Percentiles rank a stretch among this genome's conserved stretches.
Evolutionary conservation across 1,140 invertebrate species (phyloP).

Genomic region (Sycophaga agraensis): DNA sequence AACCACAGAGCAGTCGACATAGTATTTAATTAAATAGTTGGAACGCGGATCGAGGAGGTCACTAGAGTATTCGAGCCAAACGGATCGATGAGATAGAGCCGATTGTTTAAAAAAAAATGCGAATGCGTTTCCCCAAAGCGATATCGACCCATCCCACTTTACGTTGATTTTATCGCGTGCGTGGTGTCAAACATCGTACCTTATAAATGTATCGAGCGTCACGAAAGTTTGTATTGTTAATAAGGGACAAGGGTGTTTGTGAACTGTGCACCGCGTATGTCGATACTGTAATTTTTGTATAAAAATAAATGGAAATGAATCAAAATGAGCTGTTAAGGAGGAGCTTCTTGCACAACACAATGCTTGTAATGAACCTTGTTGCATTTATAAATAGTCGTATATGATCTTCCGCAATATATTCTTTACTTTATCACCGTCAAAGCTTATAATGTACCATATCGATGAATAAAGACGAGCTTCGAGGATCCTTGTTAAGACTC

Average conservation of each 20-base stretch:
- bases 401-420: not conserved
- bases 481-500: constrained; percentile 10
- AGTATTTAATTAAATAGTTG: constrained; percentile 34
- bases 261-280: not conserved
- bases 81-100: not conserved
- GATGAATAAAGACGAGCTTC: constrained; percentile 4
- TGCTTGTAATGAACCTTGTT: not conserved
- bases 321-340: not conserved
- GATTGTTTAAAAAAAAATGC: too few relatives aligned
- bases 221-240: too few relatives aligned
- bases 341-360: too few relatives aligned
- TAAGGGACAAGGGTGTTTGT: not conserved
- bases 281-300: constrained; percentile 16
- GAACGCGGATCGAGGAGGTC: too few relatives aligned
- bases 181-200: not conserved
- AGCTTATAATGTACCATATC: constrained; percentile 5
- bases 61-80: too few relatives aligned
- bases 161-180: not conserved
- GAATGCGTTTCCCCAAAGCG: too few relatives aligned
- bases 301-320: constrained; percentile 6
- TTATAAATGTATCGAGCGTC: too few relatives aligned
- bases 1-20: constrained; percentile 34
- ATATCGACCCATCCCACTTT: too few relatives aligned
- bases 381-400: constrained; percentile 4
- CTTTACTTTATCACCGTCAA: constrained; percentile 17